Evolutionary conservation across 23 tunicate species (phyloP), one percentile per base, ranked within the genome.

Genomic region (Diplosoma virens): DNA sequence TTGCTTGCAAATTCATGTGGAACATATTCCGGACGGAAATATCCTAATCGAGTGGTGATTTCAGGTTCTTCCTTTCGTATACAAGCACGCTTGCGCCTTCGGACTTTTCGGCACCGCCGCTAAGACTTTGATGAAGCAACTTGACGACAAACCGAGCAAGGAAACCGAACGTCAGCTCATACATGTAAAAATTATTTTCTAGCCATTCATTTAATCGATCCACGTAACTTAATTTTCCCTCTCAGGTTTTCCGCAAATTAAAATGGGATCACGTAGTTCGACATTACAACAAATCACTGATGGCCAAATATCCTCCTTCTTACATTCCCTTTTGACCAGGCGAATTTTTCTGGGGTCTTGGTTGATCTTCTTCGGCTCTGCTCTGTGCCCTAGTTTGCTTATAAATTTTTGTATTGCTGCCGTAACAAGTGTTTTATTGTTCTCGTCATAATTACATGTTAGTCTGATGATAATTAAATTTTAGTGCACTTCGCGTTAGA

Each of bases 301-400:
- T 67, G 33, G 90, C 75, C 33, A 90, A 90, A 58, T 90, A 69
- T 65, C 97, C 97, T 1, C 59, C 74, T 0, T 29, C 59, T 21
- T 80, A 61, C 59, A 79, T 84, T 32, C 86, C 89, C 20, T 90
- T 90, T 75, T 90, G 68, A 77, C 5, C n/a, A n/a, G n/a, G n/a
- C n/a, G n/a, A n/a, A n/a, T n/a, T n/a, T n/a, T n/a, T n/a, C n/a
- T n/a, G n/a, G n/a, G n/a, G n/a, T n/a, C n/a, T n/a, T n/a, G n/a
- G n/a, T n/a, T n/a, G n/a, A n/a, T n/a, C n/a, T n/a, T n/a, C n/a
- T n/a, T n/a, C n/a, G n/a, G n/a, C n/a, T n/a, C n/a, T n/a, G n/a
- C n/a, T n/a, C n/a, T n/a, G n/a, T n/a, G n/a, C n/a, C n/a, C n/a
- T n/a, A n/a, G n/a, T n/a, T n/a, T n/a, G n/a, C n/a, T n/a, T n/a